A percentile compares a stretch with the other conserved stretches of the same genome.
phyloP scores from a whole-genome alignment of 2,113 vertebrate genomes.

The Brachyhypopomus gauderio region DNA sequence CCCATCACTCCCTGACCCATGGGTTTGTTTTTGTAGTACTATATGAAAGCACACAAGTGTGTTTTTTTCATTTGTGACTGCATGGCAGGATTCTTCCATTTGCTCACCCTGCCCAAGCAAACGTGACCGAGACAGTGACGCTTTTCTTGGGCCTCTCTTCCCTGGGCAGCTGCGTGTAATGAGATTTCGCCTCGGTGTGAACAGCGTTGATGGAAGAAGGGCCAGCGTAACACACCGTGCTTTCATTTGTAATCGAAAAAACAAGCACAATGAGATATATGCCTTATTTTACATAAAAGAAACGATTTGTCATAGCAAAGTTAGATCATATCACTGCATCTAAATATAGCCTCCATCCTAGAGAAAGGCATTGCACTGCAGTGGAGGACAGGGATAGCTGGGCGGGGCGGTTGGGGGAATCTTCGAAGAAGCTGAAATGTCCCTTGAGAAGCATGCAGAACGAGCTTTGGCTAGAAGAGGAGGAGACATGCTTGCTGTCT shows the following conservation, averaged over 20 bases:
- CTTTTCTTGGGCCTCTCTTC: neutral
- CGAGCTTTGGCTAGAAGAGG: conserved; percentile 21
- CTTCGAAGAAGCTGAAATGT: conserved; percentile 29
- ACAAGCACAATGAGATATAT: conserved; percentile 15
- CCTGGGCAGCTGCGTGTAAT: conserved; percentile 1
- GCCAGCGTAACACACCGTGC: neutral
- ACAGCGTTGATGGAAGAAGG: conserved; percentile 27
- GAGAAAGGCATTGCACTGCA: conserved; percentile 15
- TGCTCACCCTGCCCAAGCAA: conserved; percentile 17
- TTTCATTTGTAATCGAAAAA: conserved; percentile 23
- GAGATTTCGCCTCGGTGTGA: conserved; percentile 37
- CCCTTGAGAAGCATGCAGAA: conserved; percentile 17
- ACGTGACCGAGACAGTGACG: neutral
- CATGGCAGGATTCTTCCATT: conserved; percentile 17
- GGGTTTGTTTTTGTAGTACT: conserved; percentile 21
- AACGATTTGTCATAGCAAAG: conserved; percentile 36
- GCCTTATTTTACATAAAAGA: conserved; percentile 13
- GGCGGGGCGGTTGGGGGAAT: neutral
- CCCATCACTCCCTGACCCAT: conserved; percentile 30
- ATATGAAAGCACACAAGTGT: conserved; percentile 2
- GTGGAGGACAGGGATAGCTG: neutral
- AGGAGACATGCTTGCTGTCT: neutral
- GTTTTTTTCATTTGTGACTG: conserved; percentile 5
- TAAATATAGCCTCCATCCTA: conserved; percentile 22
- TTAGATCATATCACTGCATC: conserved; percentile 17